Percentiles rank a stretch among this genome's conserved stretches.
These are phyloP conservation scores for Deroptyus accipitrinus DNA, from an alignment of 2,113 vertebrate species.

Conservation along the genomic window DNA sequence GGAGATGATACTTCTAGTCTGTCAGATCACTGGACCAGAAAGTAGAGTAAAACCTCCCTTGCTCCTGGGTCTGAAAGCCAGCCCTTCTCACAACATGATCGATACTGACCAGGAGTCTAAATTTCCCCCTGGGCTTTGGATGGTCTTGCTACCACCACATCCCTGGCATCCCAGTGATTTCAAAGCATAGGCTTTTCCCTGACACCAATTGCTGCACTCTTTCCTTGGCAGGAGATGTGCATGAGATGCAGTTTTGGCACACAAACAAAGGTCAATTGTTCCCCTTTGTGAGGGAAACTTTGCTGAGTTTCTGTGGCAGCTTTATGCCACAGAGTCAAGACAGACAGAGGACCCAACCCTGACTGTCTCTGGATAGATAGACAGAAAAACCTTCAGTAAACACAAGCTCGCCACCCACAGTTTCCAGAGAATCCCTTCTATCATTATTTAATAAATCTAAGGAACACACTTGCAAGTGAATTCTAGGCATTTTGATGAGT, in stretches of 20 bases:
- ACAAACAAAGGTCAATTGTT: background rate
- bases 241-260: background rate
- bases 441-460: background rate
- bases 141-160: background rate
- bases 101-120: background rate
- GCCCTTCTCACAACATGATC: background rate
- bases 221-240: background rate
- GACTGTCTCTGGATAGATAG: background rate
- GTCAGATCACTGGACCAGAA: background rate
- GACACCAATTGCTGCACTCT: background rate
- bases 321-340: background rate
- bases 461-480: background rate
- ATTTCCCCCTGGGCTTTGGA: background rate
- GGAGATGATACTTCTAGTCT: background rate
- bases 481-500: background rate
- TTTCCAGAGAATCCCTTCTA: background rate
- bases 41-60: background rate
- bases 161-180: background rate
- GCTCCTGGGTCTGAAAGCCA: background rate
- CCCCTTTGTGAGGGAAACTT: background rate
- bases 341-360: background rate
- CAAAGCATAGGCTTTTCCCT: background rate
- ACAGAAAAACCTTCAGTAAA: background rate
- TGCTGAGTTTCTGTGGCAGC: background rate
- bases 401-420: background rate